Conservation (phyloP, 2,797 vertebrate genomes). For the Morelia viridis region DNA sequence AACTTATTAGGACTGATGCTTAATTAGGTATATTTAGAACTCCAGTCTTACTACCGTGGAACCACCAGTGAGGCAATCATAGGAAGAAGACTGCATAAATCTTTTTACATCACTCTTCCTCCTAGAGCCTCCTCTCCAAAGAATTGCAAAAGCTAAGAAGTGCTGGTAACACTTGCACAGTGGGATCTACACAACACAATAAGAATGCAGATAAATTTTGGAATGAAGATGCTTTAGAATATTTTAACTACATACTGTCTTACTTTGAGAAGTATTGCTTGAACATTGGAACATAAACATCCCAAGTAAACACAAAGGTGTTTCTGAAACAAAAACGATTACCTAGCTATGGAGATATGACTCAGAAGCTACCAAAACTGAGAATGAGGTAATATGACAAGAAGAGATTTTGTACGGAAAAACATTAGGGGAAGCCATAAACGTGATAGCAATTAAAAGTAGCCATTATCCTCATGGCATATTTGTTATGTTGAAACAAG, state of each 20-base stretch:
- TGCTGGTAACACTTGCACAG: neutral
- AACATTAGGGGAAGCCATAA: neutral
- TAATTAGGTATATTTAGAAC: neutral
- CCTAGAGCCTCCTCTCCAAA: neutral
- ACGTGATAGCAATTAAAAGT: neutral
- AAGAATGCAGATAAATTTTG: neutral
- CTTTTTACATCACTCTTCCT: neutral
- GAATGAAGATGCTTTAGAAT: neutral
- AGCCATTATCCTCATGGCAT: constrained; percentile 2
- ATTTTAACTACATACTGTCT: neutral
- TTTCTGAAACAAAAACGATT: neutral
- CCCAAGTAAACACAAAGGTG: neutral
- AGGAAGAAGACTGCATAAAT: neutral
- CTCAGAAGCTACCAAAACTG: neutral
- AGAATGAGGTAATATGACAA: neutral
- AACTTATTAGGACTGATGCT: neutral
- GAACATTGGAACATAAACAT: neutral
- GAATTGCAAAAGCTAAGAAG: neutral
- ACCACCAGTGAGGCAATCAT: neutral
- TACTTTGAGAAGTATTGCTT: neutral
- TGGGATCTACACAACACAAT: neutral
- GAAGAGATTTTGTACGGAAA: neutral
- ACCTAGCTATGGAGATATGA: neutral
- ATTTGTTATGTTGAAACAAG: neutral
- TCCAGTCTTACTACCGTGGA: neutral